These are phyloP conservation scores for Diadophis punctatus DNA, from an alignment of 2,113 vertebrate species.

Conservation along the genomic window DNA sequence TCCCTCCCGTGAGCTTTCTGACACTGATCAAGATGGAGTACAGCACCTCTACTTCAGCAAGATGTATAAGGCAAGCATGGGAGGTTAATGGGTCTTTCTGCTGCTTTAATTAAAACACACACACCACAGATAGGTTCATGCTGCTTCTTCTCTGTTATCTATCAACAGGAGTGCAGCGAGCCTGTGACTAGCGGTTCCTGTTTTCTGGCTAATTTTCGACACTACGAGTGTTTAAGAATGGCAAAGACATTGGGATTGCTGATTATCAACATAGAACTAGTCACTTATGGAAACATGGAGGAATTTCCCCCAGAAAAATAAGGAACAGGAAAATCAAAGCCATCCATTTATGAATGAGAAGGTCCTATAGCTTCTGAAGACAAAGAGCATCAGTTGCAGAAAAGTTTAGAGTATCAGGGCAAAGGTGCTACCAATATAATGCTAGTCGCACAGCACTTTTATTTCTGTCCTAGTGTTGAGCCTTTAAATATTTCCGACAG, in stretches of 20 bases:
- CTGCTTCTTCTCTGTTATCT: neutral
- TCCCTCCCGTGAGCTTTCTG: constrained; percentile 8
- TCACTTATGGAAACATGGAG: neutral
- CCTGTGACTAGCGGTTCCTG: neutral
- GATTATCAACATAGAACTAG: neutral
- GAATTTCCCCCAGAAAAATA: neutral
- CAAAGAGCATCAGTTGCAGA: neutral
- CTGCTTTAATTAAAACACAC: constrained; percentile 28
- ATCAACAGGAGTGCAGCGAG: constrained; percentile 5
- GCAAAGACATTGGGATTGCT: neutral
- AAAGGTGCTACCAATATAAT: neutral
- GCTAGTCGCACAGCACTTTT: neutral
- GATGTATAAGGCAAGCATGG: constrained; percentile 2
- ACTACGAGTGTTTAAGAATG: neutral
- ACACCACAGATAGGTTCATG: neutral
- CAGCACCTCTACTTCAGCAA: constrained; percentile 12
- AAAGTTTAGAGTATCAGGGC: neutral
- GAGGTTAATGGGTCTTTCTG: constrained; percentile 28
- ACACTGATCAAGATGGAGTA: constrained; percentile 32
- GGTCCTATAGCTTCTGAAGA: neutral
- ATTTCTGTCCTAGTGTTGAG: neutral
- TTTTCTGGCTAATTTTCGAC: neutral
- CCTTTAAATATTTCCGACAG: neutral
- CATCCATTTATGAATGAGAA: neutral
- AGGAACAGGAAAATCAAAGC: neutral